Conservation (phyloP, 2,888 invertebrate genomes). For the Liodrosophila aerea region DNA sequence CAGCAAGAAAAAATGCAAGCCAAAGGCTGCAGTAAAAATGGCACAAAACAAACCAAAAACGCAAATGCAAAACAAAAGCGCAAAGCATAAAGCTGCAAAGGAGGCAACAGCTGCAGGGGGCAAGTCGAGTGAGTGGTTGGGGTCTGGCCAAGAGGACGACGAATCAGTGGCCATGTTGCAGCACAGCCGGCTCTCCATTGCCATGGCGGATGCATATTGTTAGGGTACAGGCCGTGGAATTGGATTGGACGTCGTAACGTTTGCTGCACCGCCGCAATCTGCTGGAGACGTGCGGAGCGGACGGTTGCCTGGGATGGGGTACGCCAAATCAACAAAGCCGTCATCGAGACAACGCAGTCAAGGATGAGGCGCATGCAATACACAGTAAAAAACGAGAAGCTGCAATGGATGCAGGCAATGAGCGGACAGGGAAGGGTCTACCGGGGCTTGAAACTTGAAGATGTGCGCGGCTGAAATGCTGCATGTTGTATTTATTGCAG, state of each 20-base stretch:
- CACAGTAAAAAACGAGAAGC: slow-evolving; percentile 1
- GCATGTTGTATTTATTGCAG: slow-evolving; percentile 77
- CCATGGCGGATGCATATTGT: slow-evolving; percentile 71
- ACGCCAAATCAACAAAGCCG: slow-evolving; percentile 70
- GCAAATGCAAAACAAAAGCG: slow-evolving; percentile 55
- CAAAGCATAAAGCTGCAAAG: slow-evolving; percentile 54
- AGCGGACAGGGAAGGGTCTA: too few relatives aligned
- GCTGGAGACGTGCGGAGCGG: not conserved
- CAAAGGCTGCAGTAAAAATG: slow-evolving; percentile 77
- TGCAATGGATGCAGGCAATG: not conserved
- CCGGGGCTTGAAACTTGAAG: slow-evolving; percentile 54
- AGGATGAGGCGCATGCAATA: slow-evolving; percentile 28
- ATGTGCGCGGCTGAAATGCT: slow-evolving; percentile 59
- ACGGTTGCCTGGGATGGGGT: slow-evolving; percentile 1
- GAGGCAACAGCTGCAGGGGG: slow-evolving; percentile 16
- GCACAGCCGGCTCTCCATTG: slow-evolving; percentile 28
- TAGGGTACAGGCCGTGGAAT: slow-evolving; percentile 65
- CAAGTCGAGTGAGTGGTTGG: slow-evolving; percentile 2
- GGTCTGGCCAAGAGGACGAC: slow-evolving; percentile 32
- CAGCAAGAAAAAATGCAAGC: slow-evolving; percentile 77
- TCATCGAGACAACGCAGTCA: slow-evolving; percentile 62
- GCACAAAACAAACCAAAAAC: slow-evolving; percentile 59
- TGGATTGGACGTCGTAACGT: slow-evolving; percentile 62
- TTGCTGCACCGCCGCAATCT: slow-evolving; percentile 41
- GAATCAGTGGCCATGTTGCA: slow-evolving; percentile 66